phyloP scores from a whole-genome alignment of 2,888 invertebrate genomes.

The Atethmia centrago region DNA sequence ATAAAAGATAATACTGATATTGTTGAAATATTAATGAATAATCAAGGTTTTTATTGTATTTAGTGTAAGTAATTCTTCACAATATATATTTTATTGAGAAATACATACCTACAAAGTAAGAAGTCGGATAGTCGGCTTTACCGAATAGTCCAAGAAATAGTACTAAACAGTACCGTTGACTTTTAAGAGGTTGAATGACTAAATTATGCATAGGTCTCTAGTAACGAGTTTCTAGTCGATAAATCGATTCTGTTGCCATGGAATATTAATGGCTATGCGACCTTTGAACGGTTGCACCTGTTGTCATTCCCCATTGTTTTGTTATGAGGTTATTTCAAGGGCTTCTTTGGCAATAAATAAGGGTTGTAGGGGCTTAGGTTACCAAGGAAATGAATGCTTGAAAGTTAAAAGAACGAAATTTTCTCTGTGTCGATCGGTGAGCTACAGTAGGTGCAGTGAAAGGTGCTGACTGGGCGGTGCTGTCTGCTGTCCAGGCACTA shows the following conservation, averaged over 20 bases:
- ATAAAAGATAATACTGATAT: too few species aligned
- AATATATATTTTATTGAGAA: too few species aligned
- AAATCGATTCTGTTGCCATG: conserved; percentile 36
- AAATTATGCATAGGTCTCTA: conserved; percentile 28
- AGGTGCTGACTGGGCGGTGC: not conserved
- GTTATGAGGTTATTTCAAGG: not conserved
- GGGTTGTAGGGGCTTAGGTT: not conserved
- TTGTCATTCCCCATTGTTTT: conserved; percentile 1
- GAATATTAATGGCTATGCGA: conserved; percentile 20
- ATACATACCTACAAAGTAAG: too few species aligned
- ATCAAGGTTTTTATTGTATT: too few species aligned
- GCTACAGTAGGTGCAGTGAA: not conserved
- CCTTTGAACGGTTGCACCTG: conserved; percentile 46
- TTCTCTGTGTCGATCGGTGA: not conserved
- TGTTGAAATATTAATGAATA: too few species aligned
- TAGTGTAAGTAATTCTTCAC: too few species aligned
- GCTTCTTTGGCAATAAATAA: not conserved
- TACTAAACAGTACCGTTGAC: not conserved
- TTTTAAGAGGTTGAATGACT: conserved; percentile 14
- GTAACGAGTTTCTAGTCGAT: conserved; percentile 16
- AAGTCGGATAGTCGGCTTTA: too few species aligned
- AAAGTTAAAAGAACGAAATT: not conserved
- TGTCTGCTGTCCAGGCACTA: not conserved
- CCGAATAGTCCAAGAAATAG: too few species aligned
- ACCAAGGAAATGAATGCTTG: not conserved